Percentiles rank a stretch among this genome's conserved stretches.
These are phyloP conservation scores for Neoniphon sammara DNA, from an alignment of 2,797 vertebrate genomes.

Conservation along the genomic window DNA sequence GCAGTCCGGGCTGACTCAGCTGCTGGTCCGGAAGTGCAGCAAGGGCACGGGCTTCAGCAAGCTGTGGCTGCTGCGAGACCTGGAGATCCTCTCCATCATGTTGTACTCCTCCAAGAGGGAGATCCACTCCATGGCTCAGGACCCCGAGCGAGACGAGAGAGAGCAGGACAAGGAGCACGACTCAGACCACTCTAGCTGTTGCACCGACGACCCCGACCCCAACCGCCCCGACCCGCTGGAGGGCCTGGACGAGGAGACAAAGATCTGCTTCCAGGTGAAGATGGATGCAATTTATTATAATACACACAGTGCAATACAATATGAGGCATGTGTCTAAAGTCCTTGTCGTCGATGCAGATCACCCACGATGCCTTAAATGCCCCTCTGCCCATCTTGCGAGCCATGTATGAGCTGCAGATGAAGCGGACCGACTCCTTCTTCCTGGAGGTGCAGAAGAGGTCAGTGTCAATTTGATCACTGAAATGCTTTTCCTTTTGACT, in stretches of 20 bases:
- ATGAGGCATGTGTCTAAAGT: background rate
- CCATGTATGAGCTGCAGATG: slow-evolving; percentile 97
- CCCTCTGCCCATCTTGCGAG: slow-evolving; percentile 93
- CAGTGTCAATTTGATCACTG: slow-evolving; percentile 22
- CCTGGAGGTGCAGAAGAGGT: slow-evolving; percentile 96
- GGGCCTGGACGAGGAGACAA: slow-evolving; percentile 95
- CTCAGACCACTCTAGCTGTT: slow-evolving; percentile 83
- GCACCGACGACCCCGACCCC: slow-evolving; percentile 83
- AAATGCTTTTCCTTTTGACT: background rate
- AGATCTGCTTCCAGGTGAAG: slow-evolving; percentile 95
- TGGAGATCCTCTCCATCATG: slow-evolving; percentile 98
- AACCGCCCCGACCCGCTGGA: slow-evolving; percentile 92
- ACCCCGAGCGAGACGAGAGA: slow-evolving; percentile 83
- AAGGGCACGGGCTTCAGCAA: slow-evolving; percentile 99
- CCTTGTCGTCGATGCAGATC: slow-evolving; percentile 81
- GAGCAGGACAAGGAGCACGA: slow-evolving; percentile 88
- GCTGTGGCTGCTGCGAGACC: slow-evolving; percentile 95
- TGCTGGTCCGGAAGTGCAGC: slow-evolving; percentile 96
- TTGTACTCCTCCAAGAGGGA: slow-evolving; percentile 97
- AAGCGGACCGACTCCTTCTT: slow-evolving; percentile 96
- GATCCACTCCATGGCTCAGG: slow-evolving; percentile 88
- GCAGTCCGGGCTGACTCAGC: slow-evolving; percentile 89
- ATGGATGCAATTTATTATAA: background rate
- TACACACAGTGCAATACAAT: background rate
- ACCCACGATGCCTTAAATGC: slow-evolving; percentile 96